A percentile compares a stretch with the other conserved stretches of the same genome.
These are phyloP conservation scores for Oligia fasciuncula DNA, from an alignment of 2,888 invertebrate genomes.

Conservation along the genomic window DNA sequence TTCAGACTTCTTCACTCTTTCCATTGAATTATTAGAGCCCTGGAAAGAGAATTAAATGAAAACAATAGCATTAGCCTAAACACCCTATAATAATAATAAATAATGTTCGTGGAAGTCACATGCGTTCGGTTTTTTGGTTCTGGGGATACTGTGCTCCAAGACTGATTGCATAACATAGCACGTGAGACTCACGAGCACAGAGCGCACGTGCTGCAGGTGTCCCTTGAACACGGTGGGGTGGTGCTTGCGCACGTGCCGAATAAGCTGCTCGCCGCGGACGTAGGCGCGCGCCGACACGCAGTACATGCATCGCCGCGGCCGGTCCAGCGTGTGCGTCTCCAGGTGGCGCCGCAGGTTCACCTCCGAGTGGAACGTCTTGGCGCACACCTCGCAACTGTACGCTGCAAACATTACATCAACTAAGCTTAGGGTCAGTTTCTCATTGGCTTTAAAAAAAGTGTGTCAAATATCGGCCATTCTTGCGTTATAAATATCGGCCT, in stretches of 20 bases:
- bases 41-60: slow-evolving; percentile 45
- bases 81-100: not conserved
- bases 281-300: slow-evolving; percentile 92
- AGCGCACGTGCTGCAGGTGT: slow-evolving; percentile 82
- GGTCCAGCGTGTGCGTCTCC: slow-evolving; percentile 93
- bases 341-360: slow-evolving; percentile 93
- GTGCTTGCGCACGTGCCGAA: slow-evolving; percentile 93
- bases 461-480: not conserved
- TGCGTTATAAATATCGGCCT: not conserved
- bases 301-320: slow-evolving; percentile 94
- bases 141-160: not conserved
- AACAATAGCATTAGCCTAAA: not conserved
- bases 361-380: slow-evolving; percentile 92
- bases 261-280: slow-evolving; percentile 94
- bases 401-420: slow-evolving; percentile 64
- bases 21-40: slow-evolving; percentile 71
- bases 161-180: not conserved
- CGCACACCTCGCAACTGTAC: slow-evolving; percentile 88
- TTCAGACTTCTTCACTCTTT: slow-evolving; percentile 83
- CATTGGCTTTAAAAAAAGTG: not conserved
- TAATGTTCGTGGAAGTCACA: not conserved
- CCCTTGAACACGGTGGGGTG: slow-evolving; percentile 91
- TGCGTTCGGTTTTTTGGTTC: not conserved
- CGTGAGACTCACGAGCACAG: slow-evolving; percentile 66
- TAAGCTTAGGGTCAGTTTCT: not conserved